Conservation (phyloP, 2,797 vertebrate species). For the Sebastes trivittatus region DNA sequence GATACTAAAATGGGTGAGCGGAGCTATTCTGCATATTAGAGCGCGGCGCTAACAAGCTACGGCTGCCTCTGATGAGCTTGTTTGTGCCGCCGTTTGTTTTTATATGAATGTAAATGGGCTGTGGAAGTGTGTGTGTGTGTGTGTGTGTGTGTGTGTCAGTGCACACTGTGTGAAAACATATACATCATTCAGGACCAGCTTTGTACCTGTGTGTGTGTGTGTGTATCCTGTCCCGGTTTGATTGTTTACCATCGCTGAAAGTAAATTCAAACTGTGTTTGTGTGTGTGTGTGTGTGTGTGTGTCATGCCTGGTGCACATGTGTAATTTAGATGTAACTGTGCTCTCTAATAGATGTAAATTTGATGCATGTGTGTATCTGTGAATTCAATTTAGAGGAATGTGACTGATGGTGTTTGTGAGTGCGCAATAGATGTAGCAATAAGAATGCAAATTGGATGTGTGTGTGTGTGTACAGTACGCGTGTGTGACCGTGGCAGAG, state of each 20-base stretch:
- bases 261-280: conserved; percentile 13
- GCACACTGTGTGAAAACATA: background rate
- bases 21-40: conserved; percentile 69
- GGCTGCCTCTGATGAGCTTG: conserved; percentile 75
- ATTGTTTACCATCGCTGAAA: conserved; percentile 43
- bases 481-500: conserved; percentile 57
- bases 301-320: background rate
- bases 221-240: background rate
- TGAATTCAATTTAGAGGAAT: conserved; percentile 65
- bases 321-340: conserved; percentile 50
- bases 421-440: conserved; percentile 43
- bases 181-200: conserved; percentile 18
- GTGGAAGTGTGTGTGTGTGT: background rate
- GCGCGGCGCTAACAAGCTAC: conserved; percentile 69
- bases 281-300: background rate
- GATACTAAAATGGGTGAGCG: conserved; percentile 63
- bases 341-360: conserved; percentile 64
- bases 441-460: conserved; percentile 69
- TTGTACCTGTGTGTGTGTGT: background rate
- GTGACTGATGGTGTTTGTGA: conserved; percentile 67
- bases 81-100: conserved; percentile 65
- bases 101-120: conserved; percentile 63
- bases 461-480: conserved; percentile 32
- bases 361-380: conserved; percentile 60
- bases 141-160: background rate